Evolutionary conservation across 2,888 invertebrate species (phyloP).

Genomic region (Plemyria rubiginata): DNA sequence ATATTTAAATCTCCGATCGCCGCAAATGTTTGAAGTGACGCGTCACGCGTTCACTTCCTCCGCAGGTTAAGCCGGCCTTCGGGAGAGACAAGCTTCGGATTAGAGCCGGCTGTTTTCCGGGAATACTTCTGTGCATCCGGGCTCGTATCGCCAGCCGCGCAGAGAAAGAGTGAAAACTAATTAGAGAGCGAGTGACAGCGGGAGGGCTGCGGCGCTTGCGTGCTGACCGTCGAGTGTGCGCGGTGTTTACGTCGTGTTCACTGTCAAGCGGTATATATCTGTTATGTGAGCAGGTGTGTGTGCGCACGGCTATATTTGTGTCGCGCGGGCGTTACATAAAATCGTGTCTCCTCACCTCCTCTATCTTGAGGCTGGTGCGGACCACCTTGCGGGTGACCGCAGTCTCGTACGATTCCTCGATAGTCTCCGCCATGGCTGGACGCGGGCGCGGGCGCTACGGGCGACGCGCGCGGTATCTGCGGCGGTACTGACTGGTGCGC

Average conservation of each 20-base stretch:
- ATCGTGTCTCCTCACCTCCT: slow-evolving; percentile 87
- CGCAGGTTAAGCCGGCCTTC: slow-evolving; percentile 39
- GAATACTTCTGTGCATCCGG: slow-evolving; percentile 66
- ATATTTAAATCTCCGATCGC: slow-evolving; percentile 75
- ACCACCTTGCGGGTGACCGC: slow-evolving; percentile 89
- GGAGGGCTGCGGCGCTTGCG: slow-evolving; percentile 25
- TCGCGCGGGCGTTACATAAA: slow-evolving; percentile 77
- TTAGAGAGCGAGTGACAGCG: slow-evolving; percentile 44
- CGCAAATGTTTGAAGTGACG: slow-evolving; percentile 70
- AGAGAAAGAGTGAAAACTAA: slow-evolving; percentile 32
- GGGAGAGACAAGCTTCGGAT: slow-evolving; percentile 30
- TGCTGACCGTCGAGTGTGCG: slow-evolving; percentile 35
- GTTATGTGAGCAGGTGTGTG: slow-evolving; percentile 78
- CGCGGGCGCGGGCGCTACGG: slow-evolving; percentile 74
- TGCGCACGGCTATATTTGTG: slow-evolving; percentile 69
- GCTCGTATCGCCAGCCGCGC: slow-evolving; percentile 51
- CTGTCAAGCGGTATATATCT: slow-evolving; percentile 79
- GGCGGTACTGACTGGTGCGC: slow-evolving; percentile 77
- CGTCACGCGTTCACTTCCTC: slow-evolving; percentile 75
- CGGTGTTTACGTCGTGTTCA: slow-evolving; percentile 78
- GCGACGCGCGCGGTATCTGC: slow-evolving; percentile 79
- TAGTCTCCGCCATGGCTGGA: slow-evolving; percentile 87
- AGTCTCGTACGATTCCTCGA: slow-evolving; percentile 89
- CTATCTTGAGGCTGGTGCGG: slow-evolving; percentile 88
- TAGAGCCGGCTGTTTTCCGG: slow-evolving; percentile 53